Conservation (phyloP, 2,797 vertebrate genomes). For the Chaetophractus vellerosus region DNA sequence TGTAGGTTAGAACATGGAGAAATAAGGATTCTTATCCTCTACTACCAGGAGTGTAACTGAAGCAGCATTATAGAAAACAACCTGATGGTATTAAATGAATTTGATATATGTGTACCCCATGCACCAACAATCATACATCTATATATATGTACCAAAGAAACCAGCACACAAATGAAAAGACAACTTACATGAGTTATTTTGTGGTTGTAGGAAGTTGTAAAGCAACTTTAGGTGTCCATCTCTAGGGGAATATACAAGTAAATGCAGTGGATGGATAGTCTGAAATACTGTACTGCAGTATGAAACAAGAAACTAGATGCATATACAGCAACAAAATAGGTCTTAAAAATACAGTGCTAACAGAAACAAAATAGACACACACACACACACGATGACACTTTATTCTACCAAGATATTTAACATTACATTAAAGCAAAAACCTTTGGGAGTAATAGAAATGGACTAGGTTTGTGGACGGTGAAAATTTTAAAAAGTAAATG, state of each 20-base stretch:
- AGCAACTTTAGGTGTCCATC: not conserved
- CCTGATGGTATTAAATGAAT: not conserved
- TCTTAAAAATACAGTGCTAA: not conserved
- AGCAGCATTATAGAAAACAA: not conserved
- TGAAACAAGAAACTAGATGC: not conserved
- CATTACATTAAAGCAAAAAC: not conserved
- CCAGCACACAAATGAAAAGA: constrained; percentile 2
- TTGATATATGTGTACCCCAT: not conserved
- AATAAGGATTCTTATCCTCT: not conserved
- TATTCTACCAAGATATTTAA: not conserved
- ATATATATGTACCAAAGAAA: constrained; percentile 16
- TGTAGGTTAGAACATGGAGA: not conserved
- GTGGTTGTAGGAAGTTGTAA: not conserved
- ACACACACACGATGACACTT: constrained; percentile 24
- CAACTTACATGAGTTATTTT: constrained; percentile 10
- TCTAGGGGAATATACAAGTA: not conserved
- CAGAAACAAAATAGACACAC: not conserved
- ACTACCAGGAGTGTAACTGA: not conserved
- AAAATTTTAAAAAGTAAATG: constrained; percentile 16
- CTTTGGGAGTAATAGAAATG: not conserved
- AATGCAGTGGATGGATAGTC: not conserved
- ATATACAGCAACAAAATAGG: not conserved
- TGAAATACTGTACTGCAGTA: not conserved
- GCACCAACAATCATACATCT: not conserved
- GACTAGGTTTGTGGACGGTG: not conserved